phyloP scores from a whole-genome alignment of 2,797 vertebrate genomes.

The Pipistrellus kuhlii region DNA sequence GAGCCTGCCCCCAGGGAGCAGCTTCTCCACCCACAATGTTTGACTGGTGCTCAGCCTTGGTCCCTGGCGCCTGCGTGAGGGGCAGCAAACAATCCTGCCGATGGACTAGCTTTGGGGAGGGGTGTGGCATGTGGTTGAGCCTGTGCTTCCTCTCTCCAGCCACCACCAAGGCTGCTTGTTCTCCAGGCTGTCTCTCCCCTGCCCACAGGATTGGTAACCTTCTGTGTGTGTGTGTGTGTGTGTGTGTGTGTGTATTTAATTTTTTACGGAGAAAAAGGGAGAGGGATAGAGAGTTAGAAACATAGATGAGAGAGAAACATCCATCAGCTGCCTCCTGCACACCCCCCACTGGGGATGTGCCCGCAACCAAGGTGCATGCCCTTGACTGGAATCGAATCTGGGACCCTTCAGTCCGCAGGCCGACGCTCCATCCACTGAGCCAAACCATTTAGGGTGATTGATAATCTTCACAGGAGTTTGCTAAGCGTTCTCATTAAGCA shows the following conservation, averaged over 20 bases:
- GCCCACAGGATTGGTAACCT: background rate
- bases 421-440: too few relatives aligned
- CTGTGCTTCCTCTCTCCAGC: background rate
- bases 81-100: background rate
- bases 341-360: too few relatives aligned
- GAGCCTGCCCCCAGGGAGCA: background rate
- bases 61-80: background rate
- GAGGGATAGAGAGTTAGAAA: too few relatives aligned
- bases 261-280: too few relatives aligned
- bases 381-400: too few relatives aligned
- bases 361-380: too few relatives aligned
- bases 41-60: background rate
- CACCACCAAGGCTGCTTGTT: background rate
- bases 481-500: background rate
- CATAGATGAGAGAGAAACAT: too few relatives aligned
- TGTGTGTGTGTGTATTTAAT: too few relatives aligned
- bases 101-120: background rate
- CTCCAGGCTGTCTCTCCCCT: background rate
- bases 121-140: fast-evolving
- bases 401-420: too few relatives aligned
- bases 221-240: background rate
- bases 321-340: too few relatives aligned
- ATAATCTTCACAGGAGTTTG: background rate
- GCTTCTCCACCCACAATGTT: background rate
- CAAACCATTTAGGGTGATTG: too few relatives aligned